Evolutionary conservation across 1,140 invertebrate species (phyloP).

Genomic region (Agrypnia vestita): DNA sequence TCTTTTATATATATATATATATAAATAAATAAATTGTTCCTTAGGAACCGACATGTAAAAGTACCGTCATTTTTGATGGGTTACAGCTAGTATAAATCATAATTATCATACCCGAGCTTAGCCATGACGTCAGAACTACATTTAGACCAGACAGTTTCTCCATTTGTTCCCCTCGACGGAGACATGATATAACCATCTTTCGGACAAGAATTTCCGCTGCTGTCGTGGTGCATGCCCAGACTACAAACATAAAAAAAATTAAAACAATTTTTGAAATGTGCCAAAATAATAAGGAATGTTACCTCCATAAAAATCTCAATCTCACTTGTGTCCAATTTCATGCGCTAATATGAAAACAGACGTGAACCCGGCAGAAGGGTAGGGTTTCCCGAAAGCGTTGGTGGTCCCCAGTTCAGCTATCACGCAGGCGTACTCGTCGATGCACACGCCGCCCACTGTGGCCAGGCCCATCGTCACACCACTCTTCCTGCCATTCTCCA

Average conservation of each 20-base stretch:
- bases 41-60: too few relatives aligned
- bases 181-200: constrained; percentile 88
- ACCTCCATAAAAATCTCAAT: background rate
- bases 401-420: constrained; percentile 85
- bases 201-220: constrained; percentile 79
- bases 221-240: constrained; percentile 87
- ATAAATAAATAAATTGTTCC: too few relatives aligned
- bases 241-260: constrained; percentile 68
- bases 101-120: constrained; percentile 65
- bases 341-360: constrained; percentile 87
- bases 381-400: constrained; percentile 80
- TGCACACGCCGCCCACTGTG: constrained; percentile 83
- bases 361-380: constrained; percentile 83
- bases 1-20: too few relatives aligned
- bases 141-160: constrained; percentile 84
- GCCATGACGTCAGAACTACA: constrained; percentile 78
- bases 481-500: constrained; percentile 79
- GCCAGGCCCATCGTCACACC: constrained; percentile 85
- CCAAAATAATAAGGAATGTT: too few relatives aligned
- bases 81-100: too few relatives aligned
- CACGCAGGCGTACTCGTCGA: constrained; percentile 81
- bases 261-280: background rate
- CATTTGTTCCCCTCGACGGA: constrained; percentile 81
- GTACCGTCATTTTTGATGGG: too few relatives aligned
- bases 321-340: constrained; percentile 88